phyloP scores from a whole-genome alignment of 2,888 invertebrate species.

The Mesochorus sp. region DNA sequence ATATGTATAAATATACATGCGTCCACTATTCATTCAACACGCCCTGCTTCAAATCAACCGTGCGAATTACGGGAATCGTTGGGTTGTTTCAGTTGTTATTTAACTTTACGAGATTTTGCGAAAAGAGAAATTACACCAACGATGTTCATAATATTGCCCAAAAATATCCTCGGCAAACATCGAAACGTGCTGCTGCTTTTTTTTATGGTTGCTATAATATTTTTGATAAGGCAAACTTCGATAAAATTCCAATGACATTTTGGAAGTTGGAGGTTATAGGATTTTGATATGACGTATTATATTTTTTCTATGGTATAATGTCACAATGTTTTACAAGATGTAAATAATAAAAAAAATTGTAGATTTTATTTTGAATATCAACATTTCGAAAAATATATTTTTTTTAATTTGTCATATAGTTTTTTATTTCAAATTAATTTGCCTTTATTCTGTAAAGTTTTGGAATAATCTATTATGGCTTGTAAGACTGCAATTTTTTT shows the following conservation, averaged over 20 bases:
- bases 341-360: neutral
- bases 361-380: neutral
- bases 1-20: constrained; percentile 9
- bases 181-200: constrained; percentile 2
- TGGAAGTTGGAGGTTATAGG: too few species aligned
- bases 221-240: neutral
- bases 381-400: too few species aligned
- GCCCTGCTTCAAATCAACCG: constrained; percentile 35
- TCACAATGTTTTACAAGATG: neutral
- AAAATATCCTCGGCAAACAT: constrained; percentile 2
- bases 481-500: neutral
- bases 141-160: neutral
- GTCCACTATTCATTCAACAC: constrained; percentile 10
- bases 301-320: neutral
- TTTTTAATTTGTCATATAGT: too few species aligned
- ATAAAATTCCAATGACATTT: too few species aligned
- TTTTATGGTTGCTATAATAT: neutral
- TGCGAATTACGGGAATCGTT: constrained; percentile 18
- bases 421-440: too few species aligned
- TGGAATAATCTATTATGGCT: constrained; percentile 34
- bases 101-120: neutral
- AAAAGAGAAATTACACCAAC: constrained; percentile 1
- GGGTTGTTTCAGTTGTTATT: constrained; percentile 8
- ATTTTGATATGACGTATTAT: too few species aligned
- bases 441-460: too few species aligned